Conservation (phyloP, 2,888 invertebrate genomes). For the Alentia gelatinosa region DNA sequence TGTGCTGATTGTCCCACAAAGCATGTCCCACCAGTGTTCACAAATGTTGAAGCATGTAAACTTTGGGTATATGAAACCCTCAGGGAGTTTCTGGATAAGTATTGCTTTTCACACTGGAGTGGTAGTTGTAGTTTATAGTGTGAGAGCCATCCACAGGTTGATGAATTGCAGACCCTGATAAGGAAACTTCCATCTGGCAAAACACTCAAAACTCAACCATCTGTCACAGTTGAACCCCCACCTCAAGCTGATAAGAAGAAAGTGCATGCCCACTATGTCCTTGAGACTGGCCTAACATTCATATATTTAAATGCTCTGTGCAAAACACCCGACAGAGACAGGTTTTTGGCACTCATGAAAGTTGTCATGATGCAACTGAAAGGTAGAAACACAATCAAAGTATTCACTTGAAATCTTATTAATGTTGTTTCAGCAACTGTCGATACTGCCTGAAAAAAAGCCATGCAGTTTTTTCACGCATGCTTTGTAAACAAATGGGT, state of each 20-base stretch:
- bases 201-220: too few relatives aligned
- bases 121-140: not conserved
- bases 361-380: not conserved
- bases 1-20: not conserved
- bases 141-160: not conserved
- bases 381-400: not conserved
- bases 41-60: not conserved
- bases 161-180: not conserved
- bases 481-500: slow-evolving; percentile 58
- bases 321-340: not conserved
- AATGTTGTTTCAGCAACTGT: not conserved
- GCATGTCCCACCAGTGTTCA: not conserved
- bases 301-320: not conserved
- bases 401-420: not conserved
- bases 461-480: not conserved
- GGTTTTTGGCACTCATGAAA: not conserved
- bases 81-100: not conserved
- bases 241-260: not conserved
- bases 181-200: too few relatives aligned
- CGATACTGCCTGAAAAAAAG: not conserved
- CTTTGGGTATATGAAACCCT: not conserved
- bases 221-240: too few relatives aligned
- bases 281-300: slow-evolving; percentile 22
- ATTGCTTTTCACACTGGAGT: slow-evolving; percentile 1
- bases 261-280: slow-evolving; percentile 10